Base-by-base conservation (phyloP, 2,888 invertebrate species). In the Tryphoninae sp. region DNA sequence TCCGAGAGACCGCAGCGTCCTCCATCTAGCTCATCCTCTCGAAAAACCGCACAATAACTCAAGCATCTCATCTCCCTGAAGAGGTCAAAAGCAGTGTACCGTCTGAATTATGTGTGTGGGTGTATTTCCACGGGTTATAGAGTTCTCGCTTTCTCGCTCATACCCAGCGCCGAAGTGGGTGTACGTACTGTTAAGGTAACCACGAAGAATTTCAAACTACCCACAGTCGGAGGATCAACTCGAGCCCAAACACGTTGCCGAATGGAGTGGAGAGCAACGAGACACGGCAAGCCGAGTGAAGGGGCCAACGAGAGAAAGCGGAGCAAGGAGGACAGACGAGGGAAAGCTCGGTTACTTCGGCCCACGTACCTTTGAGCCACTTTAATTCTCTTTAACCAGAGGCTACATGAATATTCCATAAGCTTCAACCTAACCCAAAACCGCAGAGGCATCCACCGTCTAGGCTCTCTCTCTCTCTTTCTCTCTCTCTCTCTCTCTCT, bases 331-430 rank as follows among this genome's bases (percentile, higher is more conserved):
- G 61, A 68, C 53, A 53, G 53, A 53, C 55, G 76, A 19, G 9
- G 64, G 49, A 62, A 68, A 65, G 65, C 59, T 71, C 67, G 79
- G 85, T 85, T 85, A 83, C 86, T 86, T 86, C 83, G 84, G 82
- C 26, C 59, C 13, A 22, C 81, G 75, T 86, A 84, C 83, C 87
- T 88, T 89, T 88, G 87, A 89, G 84, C 86, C 84, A 86, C 85
- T 88, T 89, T 87, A 89, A 87, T 85, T 85, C 87, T 88, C 88
- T 89, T 87, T 85, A 87, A 86, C 87, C 86, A 86, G 77, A 79
- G 84, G 86, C 86, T 85, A 84, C 87, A 89, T 90, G 89, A 88
- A 90, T 90, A 90, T 90, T 90, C 88, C 87, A 90, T 90, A 87
- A 86, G 86, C 84, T 74, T 64, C 84, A 71, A 86, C 83, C 86